Evolutionary conservation across 2,888 invertebrate species (phyloP).

Genomic region (Polymixis flavicincta): DNA sequence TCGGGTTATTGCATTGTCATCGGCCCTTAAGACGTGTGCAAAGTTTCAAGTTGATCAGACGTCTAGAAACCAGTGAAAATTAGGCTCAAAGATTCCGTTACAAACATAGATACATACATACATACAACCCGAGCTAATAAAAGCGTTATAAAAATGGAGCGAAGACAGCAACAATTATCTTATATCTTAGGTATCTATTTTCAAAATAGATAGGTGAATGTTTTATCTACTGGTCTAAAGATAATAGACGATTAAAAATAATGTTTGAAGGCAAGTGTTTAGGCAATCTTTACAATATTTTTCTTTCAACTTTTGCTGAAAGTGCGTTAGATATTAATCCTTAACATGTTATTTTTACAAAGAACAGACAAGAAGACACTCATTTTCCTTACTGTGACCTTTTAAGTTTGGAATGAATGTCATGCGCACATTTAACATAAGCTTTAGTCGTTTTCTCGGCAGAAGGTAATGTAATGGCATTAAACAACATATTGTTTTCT

Average conservation of each 20-base stretch:
- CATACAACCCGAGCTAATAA: too few species aligned
- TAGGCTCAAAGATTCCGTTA: too few species aligned
- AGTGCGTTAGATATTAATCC: background rate
- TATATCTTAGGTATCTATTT: background rate
- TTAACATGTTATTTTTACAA: background rate
- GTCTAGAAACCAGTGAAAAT: too few species aligned
- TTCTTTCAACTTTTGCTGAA: background rate
- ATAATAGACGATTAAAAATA: background rate
- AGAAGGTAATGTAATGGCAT: background rate
- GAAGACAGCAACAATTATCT: background rate
- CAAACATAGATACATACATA: too few species aligned
- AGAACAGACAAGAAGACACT: background rate
- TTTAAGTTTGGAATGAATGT: background rate
- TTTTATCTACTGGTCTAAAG: background rate
- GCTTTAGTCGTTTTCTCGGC: background rate
- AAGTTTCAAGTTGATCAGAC: too few species aligned
- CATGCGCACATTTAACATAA: background rate
- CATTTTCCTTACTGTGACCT: too few species aligned
- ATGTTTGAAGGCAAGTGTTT: too few species aligned
- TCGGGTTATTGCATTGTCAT: too few species aligned
- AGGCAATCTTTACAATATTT: conserved; percentile 4
- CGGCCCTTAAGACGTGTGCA: too few species aligned
- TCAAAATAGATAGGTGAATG: background rate
- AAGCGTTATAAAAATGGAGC: background rate
- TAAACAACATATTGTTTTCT: background rate